Evolutionary conservation across 2,113 vertebrate species (phyloP).

Genomic region (Grammomys surdaster): DNA sequence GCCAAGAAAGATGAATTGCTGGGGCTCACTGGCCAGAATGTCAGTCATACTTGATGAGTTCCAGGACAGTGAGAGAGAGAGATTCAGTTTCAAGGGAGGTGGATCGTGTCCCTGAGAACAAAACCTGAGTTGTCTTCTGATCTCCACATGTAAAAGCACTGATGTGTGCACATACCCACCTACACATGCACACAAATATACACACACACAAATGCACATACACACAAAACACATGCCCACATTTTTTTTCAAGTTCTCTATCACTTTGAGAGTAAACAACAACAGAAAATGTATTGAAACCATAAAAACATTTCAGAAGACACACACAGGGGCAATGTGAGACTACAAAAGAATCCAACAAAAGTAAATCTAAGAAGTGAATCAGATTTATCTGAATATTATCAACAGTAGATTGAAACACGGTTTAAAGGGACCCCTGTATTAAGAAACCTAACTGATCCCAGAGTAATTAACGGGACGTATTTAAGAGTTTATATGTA

Average conservation of each 20-base stretch:
- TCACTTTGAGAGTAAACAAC: not conserved
- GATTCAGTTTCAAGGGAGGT: not conserved
- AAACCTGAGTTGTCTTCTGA: not conserved
- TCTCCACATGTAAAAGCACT: not conserved
- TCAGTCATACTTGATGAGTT: not conserved
- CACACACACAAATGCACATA: not conserved
- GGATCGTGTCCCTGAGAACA: not conserved
- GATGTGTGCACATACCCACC: not conserved
- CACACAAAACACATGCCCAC: not conserved
- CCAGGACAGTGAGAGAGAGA: no score
- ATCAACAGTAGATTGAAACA: not conserved
- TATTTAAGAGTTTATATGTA: not conserved
- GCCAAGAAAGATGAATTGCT: not conserved
- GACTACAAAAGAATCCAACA: not conserved
- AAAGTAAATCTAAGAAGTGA: not conserved
- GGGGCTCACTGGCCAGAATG: not conserved
- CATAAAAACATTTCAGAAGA: not conserved
- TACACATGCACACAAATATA: not conserved
- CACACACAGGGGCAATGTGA: not conserved
- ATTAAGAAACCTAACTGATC: not conserved
- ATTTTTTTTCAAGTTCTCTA: not conserved
- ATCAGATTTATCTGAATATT: not conserved
- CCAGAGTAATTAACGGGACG: not conserved
- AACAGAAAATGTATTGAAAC: not conserved
- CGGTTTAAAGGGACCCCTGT: not conserved